A percentile compares a stretch with the other conserved stretches of the same genome.
These are phyloP conservation scores for Acromyrmex heyeri DNA, from an alignment of 1,140 invertebrate genomes.

Conservation along the genomic window DNA sequence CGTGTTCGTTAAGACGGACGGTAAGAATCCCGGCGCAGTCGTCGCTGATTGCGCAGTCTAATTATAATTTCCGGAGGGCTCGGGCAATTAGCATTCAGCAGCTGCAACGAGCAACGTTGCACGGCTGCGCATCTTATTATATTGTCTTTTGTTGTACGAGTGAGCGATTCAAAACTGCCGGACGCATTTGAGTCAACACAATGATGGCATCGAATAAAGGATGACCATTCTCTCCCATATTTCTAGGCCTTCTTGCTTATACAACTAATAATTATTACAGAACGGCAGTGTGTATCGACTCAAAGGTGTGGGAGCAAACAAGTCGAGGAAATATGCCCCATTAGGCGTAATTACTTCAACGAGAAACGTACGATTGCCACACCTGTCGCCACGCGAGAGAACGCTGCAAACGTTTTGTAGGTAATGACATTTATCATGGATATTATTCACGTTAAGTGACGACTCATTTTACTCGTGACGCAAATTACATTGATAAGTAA, in stretches of 20 bases:
- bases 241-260: slow-evolving; percentile 3
- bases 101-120: slow-evolving; percentile 68
- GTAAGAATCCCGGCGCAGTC: slow-evolving; percentile 61
- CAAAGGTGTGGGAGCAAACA: slow-evolving; percentile 5
- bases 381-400: slow-evolving; percentile 7
- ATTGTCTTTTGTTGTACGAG: slow-evolving; percentile 68
- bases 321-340: slow-evolving; percentile 35
- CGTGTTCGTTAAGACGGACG: slow-evolving; percentile 68
- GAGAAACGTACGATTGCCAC: neutral
- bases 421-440: neutral
- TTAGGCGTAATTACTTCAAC: slow-evolving; percentile 38
- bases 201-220: neutral
- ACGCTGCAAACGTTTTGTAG: neutral
- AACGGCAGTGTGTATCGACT: neutral
- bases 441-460: neutral
- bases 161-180: slow-evolving; percentile 47
- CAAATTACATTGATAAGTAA: slow-evolving; percentile 11
- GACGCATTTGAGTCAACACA: slow-evolving; percentile 5
- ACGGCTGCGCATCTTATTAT: slow-evolving; percentile 71
- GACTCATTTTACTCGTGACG: neutral
- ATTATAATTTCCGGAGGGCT: slow-evolving; percentile 74
- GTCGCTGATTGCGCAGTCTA: slow-evolving; percentile 72
- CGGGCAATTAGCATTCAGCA: slow-evolving; percentile 72
- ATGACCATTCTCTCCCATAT: neutral
- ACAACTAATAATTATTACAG: slow-evolving; percentile 34